Percentiles rank a stretch among this genome's conserved stretches.
Evolutionary conservation across 2,113 vertebrate genomes (phyloP).

Genomic region (Rana temporaria): DNA sequence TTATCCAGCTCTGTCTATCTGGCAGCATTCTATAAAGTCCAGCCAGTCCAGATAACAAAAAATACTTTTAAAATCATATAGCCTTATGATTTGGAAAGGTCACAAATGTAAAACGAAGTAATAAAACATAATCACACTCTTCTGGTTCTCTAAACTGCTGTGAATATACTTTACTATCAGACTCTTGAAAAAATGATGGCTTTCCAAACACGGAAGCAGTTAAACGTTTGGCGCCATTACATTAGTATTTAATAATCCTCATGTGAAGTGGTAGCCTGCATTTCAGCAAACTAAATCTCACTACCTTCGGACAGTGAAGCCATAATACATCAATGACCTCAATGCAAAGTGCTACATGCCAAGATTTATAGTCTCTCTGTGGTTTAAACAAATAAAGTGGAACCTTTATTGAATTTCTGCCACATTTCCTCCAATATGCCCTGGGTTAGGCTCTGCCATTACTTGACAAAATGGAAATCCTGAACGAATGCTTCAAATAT

Average conservation of each 20-base stretch:
- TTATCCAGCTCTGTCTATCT: no score
- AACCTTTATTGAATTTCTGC: conserved; percentile 40
- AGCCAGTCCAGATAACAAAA: no score
- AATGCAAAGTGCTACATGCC: conserved; percentile 19
- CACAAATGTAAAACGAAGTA: no score
- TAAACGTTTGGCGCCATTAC: conserved; percentile 28
- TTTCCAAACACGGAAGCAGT: neutral
- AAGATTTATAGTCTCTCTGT: conserved; percentile 42
- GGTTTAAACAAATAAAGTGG: conserved; percentile 49
- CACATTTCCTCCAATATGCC: conserved; percentile 38
- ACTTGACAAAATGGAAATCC: conserved; percentile 10
- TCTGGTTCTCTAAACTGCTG: no score
- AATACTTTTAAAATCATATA: no score
- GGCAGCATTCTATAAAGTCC: no score
- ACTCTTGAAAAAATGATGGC: neutral
- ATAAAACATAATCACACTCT: no score
- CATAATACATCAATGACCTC: conserved; percentile 48
- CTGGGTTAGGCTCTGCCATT: conserved; percentile 27
- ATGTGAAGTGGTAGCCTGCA: conserved; percentile 32
- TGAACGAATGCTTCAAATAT: conserved; percentile 1
- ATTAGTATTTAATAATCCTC: conserved; percentile 27
- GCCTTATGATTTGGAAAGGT: no score
- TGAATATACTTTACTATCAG: no score
- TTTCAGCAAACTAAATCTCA: conserved; percentile 39
- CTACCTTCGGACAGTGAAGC: conserved; percentile 18